A percentile compares a stretch with the other conserved stretches of the same genome.
phyloP scores from a whole-genome alignment of 2,888 invertebrate genomes.

The Drosophila pegasa region DNA sequence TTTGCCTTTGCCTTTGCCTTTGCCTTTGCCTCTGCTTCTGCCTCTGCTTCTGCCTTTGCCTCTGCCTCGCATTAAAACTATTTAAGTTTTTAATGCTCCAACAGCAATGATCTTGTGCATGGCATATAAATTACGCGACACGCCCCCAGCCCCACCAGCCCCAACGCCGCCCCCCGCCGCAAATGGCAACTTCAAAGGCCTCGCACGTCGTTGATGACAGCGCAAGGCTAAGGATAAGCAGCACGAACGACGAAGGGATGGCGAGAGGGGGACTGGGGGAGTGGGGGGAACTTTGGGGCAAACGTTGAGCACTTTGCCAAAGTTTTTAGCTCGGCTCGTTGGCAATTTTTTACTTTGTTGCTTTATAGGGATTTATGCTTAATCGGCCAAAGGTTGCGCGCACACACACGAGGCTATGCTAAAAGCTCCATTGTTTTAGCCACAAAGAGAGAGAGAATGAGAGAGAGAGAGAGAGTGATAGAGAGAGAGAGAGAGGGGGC shows the following conservation, averaged over 20 bases:
- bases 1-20: too few relatives aligned
- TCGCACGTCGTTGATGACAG: constrained; percentile 58
- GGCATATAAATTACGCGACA: constrained; percentile 73
- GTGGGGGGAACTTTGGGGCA: not conserved
- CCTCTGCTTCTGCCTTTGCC: constrained; percentile 1
- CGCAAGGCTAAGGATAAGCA: constrained; percentile 52
- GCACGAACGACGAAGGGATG: not conserved
- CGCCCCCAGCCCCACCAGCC: not conserved
- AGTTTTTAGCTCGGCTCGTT: constrained; percentile 77
- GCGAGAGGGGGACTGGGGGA: not conserved
- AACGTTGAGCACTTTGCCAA: constrained; percentile 75
- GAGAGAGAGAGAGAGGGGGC: not conserved
- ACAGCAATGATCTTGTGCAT: constrained; percentile 75
- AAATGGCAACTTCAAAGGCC: constrained; percentile 64
- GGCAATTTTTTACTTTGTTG: constrained; percentile 79
- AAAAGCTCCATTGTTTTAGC: constrained; percentile 69
- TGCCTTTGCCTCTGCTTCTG: too few relatives aligned
- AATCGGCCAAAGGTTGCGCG: constrained; percentile 77
- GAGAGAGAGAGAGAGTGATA: not conserved
- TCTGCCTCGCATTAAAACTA: constrained; percentile 77
- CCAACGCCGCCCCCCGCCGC: constrained; percentile 6
- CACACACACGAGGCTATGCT: constrained; percentile 53
- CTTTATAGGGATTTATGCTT: constrained; percentile 79
- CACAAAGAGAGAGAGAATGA: not conserved
- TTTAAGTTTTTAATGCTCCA: constrained; percentile 80